A percentile compares a stretch with the other conserved stretches of the same genome.
phyloP scores from a whole-genome alignment of 1,140 invertebrate species.

The Pentalonia nigronervosa region DNA sequence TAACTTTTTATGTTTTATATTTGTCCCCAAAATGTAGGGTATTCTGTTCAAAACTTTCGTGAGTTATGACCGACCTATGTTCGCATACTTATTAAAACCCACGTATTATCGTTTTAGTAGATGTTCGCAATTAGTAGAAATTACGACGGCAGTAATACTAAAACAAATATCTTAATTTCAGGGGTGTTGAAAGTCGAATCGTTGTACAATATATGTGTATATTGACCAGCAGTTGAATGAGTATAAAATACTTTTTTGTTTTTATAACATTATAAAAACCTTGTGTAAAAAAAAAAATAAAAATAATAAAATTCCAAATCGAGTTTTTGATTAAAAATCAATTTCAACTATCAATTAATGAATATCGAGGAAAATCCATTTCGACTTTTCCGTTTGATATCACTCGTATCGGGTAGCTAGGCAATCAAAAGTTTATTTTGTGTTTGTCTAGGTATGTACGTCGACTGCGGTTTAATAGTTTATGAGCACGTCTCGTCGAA shows the following conservation, averaged over 20 bases:
- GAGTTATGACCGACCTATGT: slow-evolving; percentile 3
- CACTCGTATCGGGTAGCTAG: background rate
- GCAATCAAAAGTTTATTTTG: background rate
- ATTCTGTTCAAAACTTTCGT: background rate
- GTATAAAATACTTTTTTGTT: background rate
- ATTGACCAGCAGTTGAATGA: background rate
- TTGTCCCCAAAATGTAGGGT: background rate
- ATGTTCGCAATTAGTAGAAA: slow-evolving; percentile 4
- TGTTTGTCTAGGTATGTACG: background rate
- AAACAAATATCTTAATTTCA: background rate
- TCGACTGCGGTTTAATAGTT: background rate
- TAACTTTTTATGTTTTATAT: slow-evolving; percentile 39
- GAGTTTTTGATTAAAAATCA: background rate
- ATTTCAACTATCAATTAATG: background rate
- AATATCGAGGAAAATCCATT: background rate
- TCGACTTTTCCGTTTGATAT: background rate
- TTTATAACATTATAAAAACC: background rate
- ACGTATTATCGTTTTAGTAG: background rate
- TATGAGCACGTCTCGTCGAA: background rate
- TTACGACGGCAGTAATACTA: background rate
- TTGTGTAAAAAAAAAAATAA: background rate
- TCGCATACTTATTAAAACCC: slow-evolving; percentile 23
- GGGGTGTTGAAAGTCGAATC: background rate
- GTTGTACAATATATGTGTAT: background rate
- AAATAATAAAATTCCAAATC: background rate